A percentile compares a stretch with the other conserved stretches of the same genome.
Evolutionary conservation across 2,113 vertebrate species (phyloP).

Genomic region (Pseudorhombus dupliciocellatus): DNA sequence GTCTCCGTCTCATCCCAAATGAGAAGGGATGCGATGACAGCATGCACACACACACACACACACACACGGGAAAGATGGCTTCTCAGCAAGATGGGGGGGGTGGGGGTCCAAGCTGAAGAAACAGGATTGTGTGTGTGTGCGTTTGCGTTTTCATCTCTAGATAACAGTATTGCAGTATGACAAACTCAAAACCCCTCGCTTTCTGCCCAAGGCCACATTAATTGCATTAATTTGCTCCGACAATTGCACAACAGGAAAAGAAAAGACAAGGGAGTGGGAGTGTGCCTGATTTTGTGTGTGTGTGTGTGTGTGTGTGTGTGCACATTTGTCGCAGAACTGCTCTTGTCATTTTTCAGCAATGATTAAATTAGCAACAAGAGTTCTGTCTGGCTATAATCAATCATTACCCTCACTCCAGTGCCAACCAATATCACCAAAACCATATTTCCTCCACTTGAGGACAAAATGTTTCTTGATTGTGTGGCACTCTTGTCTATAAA

Average conservation of each 20-base stretch:
- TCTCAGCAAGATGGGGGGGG: constrained; percentile 57
- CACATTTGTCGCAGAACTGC: constrained; percentile 69
- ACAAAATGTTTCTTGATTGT: constrained; percentile 81
- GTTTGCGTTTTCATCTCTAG: constrained; percentile 75
- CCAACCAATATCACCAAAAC: constrained; percentile 76
- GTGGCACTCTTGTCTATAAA: constrained; percentile 80
- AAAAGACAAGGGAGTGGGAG: constrained; percentile 66
- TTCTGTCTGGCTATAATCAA: constrained; percentile 84
- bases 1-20: constrained; percentile 63
- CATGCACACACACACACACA: constrained; percentile 43
- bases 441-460: constrained; percentile 77
- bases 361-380: constrained; percentile 83
- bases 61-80: constrained; percentile 51
- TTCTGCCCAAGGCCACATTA: constrained; percentile 80
- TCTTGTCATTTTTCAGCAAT: constrained; percentile 80
- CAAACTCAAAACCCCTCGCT: constrained; percentile 78
- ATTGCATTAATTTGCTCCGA: constrained; percentile 80
- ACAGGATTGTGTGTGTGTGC: constrained; percentile 57
- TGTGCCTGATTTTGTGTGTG: constrained; percentile 58
- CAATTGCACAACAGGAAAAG: constrained; percentile 79
- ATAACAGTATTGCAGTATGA: constrained; percentile 84
- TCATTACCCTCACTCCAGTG: constrained; percentile 79
- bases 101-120: constrained; percentile 66
- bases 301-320: constrained; percentile 60
- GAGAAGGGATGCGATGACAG: constrained; percentile 59